These are phyloP conservation scores for Cuniculus paca DNA, from an alignment of 2,797 vertebrate species.

Conservation along the genomic window DNA sequence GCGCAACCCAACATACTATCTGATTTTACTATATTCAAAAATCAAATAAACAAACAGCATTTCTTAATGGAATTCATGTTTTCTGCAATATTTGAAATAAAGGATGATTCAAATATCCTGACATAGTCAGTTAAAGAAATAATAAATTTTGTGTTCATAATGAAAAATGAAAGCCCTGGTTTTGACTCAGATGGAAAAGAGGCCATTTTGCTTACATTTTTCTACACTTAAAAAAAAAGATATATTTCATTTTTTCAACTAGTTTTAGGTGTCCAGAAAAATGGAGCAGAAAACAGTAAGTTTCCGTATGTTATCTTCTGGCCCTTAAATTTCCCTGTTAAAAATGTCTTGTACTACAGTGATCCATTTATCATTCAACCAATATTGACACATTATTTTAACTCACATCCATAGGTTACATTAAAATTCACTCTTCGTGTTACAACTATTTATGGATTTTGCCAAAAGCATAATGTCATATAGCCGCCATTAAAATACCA, in stretches of 20 bases:
- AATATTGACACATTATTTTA: background rate
- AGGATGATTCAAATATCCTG: background rate
- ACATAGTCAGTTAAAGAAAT: conserved; percentile 22
- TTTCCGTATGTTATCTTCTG: background rate
- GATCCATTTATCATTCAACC: background rate
- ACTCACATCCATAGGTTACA: background rate
- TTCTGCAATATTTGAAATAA: conserved; percentile 58
- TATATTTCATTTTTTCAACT: background rate
- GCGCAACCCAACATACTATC: conserved; percentile 70
- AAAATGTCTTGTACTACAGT: background rate
- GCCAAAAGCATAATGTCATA: background rate
- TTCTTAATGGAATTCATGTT: conserved; percentile 56
- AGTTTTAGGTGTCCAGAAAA: background rate
- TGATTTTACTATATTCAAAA: conserved; percentile 79
- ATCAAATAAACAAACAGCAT: conserved; percentile 58
- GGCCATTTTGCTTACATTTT: background rate
- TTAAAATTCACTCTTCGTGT: background rate
- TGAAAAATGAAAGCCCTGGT: background rate
- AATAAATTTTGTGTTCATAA: background rate
- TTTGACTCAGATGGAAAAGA: background rate
- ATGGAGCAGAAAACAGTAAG: background rate
- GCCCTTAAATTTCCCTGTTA: background rate
- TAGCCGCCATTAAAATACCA: background rate
- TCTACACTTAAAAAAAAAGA: background rate
- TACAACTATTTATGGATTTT: background rate